Percentiles rank a stretch among this genome's conserved stretches.
These are phyloP conservation scores for Torymus aiolomorphi DNA, from an alignment of 2,888 invertebrate species.

Conservation along the genomic window DNA sequence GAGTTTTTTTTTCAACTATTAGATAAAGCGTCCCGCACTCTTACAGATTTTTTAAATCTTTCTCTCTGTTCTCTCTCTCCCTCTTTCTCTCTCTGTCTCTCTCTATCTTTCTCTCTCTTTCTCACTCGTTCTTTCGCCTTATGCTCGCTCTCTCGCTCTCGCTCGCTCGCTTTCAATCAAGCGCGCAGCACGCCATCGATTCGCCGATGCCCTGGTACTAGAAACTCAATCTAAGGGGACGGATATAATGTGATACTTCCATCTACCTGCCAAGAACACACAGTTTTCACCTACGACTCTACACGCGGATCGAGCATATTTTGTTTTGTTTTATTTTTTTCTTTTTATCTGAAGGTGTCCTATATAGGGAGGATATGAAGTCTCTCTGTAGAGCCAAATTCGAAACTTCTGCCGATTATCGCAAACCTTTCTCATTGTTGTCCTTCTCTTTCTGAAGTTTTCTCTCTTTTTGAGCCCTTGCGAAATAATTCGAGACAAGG, in stretches of 20 bases:
- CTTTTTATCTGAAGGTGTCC: slow-evolving; percentile 54
- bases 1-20: slow-evolving; percentile 66
- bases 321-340: no score
- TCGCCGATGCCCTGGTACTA: slow-evolving; percentile 57
- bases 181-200: slow-evolving; percentile 67
- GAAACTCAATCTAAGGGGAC: slow-evolving; percentile 74
- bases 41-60: slow-evolving; percentile 66
- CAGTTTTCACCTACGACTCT: slow-evolving; percentile 57
- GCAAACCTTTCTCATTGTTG: slow-evolving; percentile 37
- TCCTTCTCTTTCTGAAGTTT: no score
- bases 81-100: slow-evolving; percentile 9
- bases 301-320: slow-evolving; percentile 56
- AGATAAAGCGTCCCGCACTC: slow-evolving; percentile 73
- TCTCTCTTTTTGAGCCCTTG: slow-evolving; percentile 38
- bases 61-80: slow-evolving; percentile 12
- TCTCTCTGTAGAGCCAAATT: slow-evolving; percentile 53
- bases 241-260: slow-evolving; percentile 73
- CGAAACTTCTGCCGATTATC: slow-evolving; percentile 51
- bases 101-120: slow-evolving; percentile 28
- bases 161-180: neutral
- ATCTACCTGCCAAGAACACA: slow-evolving; percentile 63
- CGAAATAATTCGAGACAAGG: slow-evolving; percentile 48
- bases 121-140: slow-evolving; percentile 24
- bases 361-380: slow-evolving; percentile 57
- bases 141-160: slow-evolving; percentile 17